Conservation (phyloP, 2,113 vertebrate species). For the Psilopogon haemacephalus region DNA sequence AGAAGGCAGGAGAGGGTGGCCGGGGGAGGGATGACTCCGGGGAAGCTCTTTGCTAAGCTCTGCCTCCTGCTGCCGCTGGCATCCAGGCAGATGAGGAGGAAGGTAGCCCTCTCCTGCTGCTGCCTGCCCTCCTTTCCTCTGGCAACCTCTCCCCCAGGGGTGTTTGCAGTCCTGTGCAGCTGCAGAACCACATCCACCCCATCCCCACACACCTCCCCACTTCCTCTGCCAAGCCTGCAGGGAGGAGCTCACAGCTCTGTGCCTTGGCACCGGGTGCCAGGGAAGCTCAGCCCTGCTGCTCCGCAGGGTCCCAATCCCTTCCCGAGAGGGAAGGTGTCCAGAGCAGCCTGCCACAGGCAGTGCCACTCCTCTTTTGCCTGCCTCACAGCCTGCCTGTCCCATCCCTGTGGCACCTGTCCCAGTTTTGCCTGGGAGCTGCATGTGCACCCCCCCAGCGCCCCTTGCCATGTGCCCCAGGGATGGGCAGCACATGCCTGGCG, state of each 20-base stretch:
- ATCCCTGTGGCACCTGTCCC: fast-evolving
- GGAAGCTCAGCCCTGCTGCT: neutral
- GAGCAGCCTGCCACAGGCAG: neutral
- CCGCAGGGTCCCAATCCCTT: neutral
- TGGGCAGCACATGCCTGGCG: neutral
- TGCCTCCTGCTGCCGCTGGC: neutral
- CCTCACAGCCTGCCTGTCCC: fast-evolving
- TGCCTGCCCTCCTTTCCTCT: neutral
- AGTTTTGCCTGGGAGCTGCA: neutral
- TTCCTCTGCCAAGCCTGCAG: neutral
- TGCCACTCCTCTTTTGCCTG: neutral
- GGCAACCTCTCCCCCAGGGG: neutral
- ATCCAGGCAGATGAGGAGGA: neutral
- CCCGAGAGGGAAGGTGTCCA: neutral
- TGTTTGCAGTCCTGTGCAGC: neutral
- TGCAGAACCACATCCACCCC: neutral
- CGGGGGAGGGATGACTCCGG: neutral
- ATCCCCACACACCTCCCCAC: neutral
- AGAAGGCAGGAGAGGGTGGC: neutral
- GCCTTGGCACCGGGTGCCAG: neutral
- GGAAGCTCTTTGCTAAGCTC: neutral
- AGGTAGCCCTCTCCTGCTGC: neutral
- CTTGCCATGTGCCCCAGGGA: fast-evolving
- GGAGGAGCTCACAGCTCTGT: neutral
- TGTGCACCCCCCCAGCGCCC: neutral